Conservation (phyloP, 2,888 invertebrate genomes). For the Cheilosia soror region DNA sequence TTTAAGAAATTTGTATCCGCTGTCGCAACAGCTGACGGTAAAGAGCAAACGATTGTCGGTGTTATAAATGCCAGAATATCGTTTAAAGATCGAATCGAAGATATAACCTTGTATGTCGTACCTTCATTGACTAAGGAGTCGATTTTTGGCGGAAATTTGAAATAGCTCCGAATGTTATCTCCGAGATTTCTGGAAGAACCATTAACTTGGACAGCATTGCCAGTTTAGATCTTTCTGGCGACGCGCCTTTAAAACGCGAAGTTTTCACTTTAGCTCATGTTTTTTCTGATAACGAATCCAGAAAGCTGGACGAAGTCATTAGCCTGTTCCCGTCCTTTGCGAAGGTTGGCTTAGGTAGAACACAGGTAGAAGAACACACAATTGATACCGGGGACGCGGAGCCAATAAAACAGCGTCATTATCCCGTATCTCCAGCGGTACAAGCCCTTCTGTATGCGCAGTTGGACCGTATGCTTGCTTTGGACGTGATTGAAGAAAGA, state of each 20-base stretch:
- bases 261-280: neutral
- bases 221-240: neutral
- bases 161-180: conserved; percentile 4
- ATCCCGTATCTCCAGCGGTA: conserved; percentile 13
- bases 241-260: neutral
- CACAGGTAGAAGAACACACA: neutral
- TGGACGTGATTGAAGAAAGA: conserved; percentile 8
- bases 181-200: neutral
- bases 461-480: conserved; percentile 14
- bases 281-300: neutral
- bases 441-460: neutral
- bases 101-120: neutral
- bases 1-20: neutral
- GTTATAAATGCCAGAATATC: neutral
- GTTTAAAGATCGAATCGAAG: neutral
- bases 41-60: neutral
- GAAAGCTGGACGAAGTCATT: neutral
- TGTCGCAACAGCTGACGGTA: conserved; percentile 1
- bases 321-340: conserved; percentile 6
- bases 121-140: neutral
- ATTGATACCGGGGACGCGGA: conserved; percentile 15
- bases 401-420: conserved; percentile 6
- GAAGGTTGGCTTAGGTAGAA: neutral
- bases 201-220: neutral
- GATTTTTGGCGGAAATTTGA: conserved; percentile 17